A percentile compares a stretch with the other conserved stretches of the same genome.
Conservation (phyloP, 2,113 vertebrate genomes). For the Pitta sordida region DNA sequence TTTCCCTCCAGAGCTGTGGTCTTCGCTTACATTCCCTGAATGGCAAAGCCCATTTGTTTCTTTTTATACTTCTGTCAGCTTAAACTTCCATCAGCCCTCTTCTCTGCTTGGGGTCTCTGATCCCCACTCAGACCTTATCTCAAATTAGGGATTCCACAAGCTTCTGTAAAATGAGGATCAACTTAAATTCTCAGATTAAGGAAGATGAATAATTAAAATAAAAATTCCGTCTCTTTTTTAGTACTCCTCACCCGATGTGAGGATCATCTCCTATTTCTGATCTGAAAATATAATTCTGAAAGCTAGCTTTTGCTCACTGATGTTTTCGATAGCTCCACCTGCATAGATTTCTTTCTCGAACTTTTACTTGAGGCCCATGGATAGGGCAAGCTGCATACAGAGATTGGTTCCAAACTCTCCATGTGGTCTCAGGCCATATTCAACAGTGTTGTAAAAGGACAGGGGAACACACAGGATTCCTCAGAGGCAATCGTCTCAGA, state of each 20-base stretch:
- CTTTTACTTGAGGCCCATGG: neutral
- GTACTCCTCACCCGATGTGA: neutral
- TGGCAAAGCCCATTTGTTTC: slow-evolving; percentile 53
- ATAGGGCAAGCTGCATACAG: neutral
- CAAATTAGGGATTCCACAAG: slow-evolving; percentile 43
- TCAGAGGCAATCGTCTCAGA: neutral
- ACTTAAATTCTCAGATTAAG: slow-evolving; percentile 58
- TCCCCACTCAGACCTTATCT: slow-evolving; percentile 29
- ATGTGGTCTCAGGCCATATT: neutral
- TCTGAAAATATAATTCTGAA: neutral
- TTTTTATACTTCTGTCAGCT: slow-evolving; percentile 47
- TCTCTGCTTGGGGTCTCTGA: slow-evolving; percentile 58
- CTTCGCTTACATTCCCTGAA: slow-evolving; percentile 26
- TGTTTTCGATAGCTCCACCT: neutral
- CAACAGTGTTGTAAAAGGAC: neutral
- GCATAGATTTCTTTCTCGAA: neutral
- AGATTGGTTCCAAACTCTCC: neutral
- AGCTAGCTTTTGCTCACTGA: neutral
- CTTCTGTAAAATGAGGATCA: slow-evolving; percentile 54
- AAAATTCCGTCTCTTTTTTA: slow-evolving; percentile 31
- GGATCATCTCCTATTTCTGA: slow-evolving; percentile 22
- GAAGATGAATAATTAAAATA: slow-evolving; percentile 48
- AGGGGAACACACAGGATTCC: neutral
- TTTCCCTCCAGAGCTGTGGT: slow-evolving; percentile 17
- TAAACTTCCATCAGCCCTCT: slow-evolving; percentile 28